Base-by-base conservation (phyloP, 2,888 invertebrate genomes). In the Pristionchus arcanus region DNA sequence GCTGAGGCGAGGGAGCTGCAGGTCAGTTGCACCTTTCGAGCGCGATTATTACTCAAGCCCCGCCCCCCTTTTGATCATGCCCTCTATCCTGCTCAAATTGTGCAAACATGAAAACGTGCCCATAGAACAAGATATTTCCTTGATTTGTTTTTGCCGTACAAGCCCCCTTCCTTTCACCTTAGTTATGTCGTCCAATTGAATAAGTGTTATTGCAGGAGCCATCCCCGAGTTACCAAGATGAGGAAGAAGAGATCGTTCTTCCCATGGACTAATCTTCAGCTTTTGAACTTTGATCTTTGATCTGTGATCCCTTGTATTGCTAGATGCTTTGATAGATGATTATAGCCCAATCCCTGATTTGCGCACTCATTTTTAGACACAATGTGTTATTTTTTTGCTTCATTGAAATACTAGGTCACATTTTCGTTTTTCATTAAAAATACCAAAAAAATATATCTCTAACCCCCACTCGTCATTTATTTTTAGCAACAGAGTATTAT, bases 381-480 rank as follows among this genome's bases (percentile, higher is more conserved):
- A 0, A 31, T 71, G 66, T 71, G 34, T 34, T 68, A 9, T 16
- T 55, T 16, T 55, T 55, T 71, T 71, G 71, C 34, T 34, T 71
- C 71, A 34, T 71, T 34, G 71, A 16, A 71, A 31, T 71, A 71
- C 71, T 71, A 71, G 71, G 71, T 34, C 16, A 19, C 71, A 71
- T 25, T 66, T 66, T 66, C 28, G 66, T 66, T 66, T 28, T 28
- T 66, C 25, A 25, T 66, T 25, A 66, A 21, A 28, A 66, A 28
- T 13, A 34, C 4, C 49, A 49, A 19, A 42, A 19, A 19, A 16
- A 77, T 19, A 37, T 21, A 21, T 77, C 25, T 71, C 77, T 77
- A 77, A 77, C 77, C 77, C 37, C 77, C 77, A 77, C 77, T 77
- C 77, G 42, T 77, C 77, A 77, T 77, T 49, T 77, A 19, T 55